These are phyloP conservation scores for Archips crataeganus DNA, from an alignment of 2,888 invertebrate species.

Conservation along the genomic window DNA sequence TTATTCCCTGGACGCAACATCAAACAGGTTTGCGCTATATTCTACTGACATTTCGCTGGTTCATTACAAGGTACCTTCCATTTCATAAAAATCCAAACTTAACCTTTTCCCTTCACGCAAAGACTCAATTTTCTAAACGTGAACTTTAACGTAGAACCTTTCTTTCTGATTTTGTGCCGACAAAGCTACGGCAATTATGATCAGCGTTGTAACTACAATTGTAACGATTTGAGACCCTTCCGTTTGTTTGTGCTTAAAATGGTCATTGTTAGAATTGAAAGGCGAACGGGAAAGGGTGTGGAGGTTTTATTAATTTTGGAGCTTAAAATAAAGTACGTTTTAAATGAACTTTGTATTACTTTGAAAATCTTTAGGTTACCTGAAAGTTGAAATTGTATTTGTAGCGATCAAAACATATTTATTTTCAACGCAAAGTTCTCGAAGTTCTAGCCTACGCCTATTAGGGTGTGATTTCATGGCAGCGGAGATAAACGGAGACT, in stretches of 20 bases:
- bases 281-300: not conserved
- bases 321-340: too few relatives aligned
- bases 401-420: too few relatives aligned
- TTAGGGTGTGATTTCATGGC: too few relatives aligned
- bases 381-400: too few relatives aligned
- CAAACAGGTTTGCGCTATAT: conserved; percentile 32
- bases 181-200: conserved; percentile 27
- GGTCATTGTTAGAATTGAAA: conserved; percentile 8
- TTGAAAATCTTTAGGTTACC: not conserved
- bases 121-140: not conserved
- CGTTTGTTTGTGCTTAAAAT: conserved; percentile 9
- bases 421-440: too few relatives aligned
- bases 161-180: not conserved
- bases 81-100: not conserved
- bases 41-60: conserved; percentile 29
- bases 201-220: conserved; percentile 23
- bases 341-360: not conserved
- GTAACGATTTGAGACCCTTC: conserved; percentile 28
- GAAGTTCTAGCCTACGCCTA: too few relatives aligned
- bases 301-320: not conserved
- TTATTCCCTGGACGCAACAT: conserved; percentile 33
- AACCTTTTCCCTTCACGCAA: not conserved
- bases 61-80: not conserved
- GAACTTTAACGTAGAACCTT: not conserved
- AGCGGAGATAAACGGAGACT: too few relatives aligned